These are phyloP conservation scores for Trachemys scripta DNA, from an alignment of 2,113 vertebrate species.

Conservation along the genomic window DNA sequence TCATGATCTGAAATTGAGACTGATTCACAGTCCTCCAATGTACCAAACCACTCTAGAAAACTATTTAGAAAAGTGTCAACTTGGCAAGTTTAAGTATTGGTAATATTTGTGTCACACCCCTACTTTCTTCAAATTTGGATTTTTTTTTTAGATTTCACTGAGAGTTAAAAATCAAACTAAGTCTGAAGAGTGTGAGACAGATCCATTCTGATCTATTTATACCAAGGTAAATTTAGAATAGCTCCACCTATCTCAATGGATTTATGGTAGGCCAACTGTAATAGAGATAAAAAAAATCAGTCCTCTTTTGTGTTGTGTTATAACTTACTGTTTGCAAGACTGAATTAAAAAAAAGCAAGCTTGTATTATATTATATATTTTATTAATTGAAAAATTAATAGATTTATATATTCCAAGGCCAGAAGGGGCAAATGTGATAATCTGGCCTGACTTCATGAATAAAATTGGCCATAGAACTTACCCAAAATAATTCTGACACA, in stretches of 20 bases:
- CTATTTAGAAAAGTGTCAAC: neutral
- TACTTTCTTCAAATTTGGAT: neutral
- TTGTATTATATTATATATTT: neutral
- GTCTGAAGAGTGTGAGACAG: neutral
- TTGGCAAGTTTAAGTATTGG: neutral
- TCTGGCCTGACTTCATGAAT: neutral
- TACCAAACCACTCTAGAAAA: too few relatives aligned
- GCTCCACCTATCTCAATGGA: neutral
- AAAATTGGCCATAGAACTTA: neutral
- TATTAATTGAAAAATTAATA: neutral
- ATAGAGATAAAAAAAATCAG: neutral
- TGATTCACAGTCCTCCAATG: neutral
- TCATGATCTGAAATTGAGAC: neutral
- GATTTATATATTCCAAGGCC: neutral
- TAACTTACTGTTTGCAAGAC: neutral
- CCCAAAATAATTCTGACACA: neutral
- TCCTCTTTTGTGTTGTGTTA: neutral
- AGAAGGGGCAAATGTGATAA: neutral
- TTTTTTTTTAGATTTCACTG: neutral
- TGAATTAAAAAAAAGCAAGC: neutral
- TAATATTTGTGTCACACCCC: neutral
- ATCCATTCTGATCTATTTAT: neutral
- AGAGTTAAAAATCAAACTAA: neutral
- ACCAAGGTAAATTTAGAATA: neutral
- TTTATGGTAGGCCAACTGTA: neutral